Evolutionary conservation across 1,140 invertebrate genomes (phyloP), one percentile per base, ranked within the genome.

Genomic region (Leptinotarsa lineolata): DNA sequence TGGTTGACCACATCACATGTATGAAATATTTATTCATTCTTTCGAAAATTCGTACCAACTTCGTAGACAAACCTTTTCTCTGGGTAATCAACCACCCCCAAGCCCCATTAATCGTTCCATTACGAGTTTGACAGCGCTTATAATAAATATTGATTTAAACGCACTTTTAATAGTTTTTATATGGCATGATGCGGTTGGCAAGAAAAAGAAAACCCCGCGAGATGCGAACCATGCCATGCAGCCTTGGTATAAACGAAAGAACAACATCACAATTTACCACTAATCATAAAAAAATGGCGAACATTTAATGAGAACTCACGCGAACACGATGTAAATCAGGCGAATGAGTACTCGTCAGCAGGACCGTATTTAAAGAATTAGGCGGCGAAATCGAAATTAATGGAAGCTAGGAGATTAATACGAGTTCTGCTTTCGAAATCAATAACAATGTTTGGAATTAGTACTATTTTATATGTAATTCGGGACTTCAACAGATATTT

Each of bases 281-380:
- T 71, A 64, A 64, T 71, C 39, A 72, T 72, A 72, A 21, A 63
- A 64, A 72, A 71, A 65, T 48, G 30, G 63, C 13, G 18, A 30
- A 39, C 48, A 63, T 72, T 67, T 67, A 73, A 73, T 63, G 44
- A 20, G 45, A 73, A 69, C 72, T 73, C 68, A 73, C 68, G 72
- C 66, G 60, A 73, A 69, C 68, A 73, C 68, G 66, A 73, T 73
- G 72, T 69, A 73, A 73, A 73, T 73, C 58, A 60, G 72, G 45
- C n/a, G 12, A 68, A 44, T 68, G 22, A 68, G 67, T 67, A 21
- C 30, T 39, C 30, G 30, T 39, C 30, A 39, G 30, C 30, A 39
- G 30, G 30, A 39, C 30, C 30, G 30, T 39, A 39, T 39, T 39
- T 6, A 1, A 39, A 39, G 11, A 39, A 11, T 39, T 8, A 24